These are phyloP conservation scores for Anarsia innoxiella DNA, from an alignment of 2,888 invertebrate genomes.

Conservation along the genomic window DNA sequence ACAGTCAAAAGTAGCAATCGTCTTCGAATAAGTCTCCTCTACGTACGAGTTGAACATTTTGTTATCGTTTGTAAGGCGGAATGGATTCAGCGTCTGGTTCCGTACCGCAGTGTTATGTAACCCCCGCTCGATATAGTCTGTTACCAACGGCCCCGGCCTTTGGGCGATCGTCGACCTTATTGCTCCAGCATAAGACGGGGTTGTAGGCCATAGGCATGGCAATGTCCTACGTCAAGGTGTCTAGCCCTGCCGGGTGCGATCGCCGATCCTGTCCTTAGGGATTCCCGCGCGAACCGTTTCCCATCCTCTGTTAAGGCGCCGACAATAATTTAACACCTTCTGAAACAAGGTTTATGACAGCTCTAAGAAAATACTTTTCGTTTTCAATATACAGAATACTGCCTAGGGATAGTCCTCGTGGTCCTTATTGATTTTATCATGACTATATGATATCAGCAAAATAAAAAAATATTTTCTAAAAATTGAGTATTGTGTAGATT, in stretches of 20 bases:
- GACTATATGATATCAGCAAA: no score
- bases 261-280: not conserved
- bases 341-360: no score
- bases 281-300: not conserved
- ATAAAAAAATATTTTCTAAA: no score
- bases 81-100: constrained; percentile 31
- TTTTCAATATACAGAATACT: no score
- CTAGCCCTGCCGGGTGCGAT: constrained; percentile 3
- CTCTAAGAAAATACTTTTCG: no score
- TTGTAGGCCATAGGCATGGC: constrained; percentile 24
- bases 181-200: constrained; percentile 22
- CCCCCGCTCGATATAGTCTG: constrained; percentile 55
- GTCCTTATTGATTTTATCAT: no score
- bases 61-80: constrained; percentile 31
- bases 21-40: not conserved
- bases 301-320: no score
- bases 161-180: constrained; percentile 4
- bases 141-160: constrained; percentile 17
- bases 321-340: no score
- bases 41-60: not conserved
- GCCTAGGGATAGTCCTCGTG: no score
- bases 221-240: not conserved
- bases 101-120: constrained; percentile 67
- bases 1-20: not conserved
- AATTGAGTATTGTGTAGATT: no score